Evolutionary conservation across 2,113 vertebrate species (phyloP).

Genomic region (Neoarius graeffei): DNA sequence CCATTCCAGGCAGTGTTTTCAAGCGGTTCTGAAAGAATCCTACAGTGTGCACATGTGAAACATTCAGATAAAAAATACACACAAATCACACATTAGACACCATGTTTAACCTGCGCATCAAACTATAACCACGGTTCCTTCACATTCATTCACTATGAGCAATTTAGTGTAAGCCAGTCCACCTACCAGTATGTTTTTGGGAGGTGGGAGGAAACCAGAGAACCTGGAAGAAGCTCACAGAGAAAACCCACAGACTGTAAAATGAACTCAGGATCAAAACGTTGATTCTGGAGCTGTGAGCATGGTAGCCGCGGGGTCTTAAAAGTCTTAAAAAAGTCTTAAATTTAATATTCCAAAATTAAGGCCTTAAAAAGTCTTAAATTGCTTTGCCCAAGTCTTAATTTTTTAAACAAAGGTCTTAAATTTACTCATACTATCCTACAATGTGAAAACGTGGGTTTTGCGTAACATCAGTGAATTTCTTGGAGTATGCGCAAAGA

Average conservation of each 20-base stretch:
- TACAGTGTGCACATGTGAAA: not conserved
- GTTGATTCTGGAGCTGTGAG: not conserved
- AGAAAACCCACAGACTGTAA: not conserved
- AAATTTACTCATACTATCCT: too few species aligned
- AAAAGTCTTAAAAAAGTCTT: too few species aligned
- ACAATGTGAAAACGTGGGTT: too few species aligned
- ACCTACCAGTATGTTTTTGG: not conserved
- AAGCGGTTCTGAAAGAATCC: not conserved
- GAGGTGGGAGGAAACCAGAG: not conserved
- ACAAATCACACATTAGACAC: not conserved
- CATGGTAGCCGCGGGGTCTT: too few species aligned
- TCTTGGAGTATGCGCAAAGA: too few species aligned
- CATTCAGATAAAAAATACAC: not conserved
- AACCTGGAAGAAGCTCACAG: not conserved
- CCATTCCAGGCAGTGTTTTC: slow-evolving; percentile 31
- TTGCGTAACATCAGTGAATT: too few species aligned
- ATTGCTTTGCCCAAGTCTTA: too few species aligned
- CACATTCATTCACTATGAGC: not conserved
- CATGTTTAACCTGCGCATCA: not conserved
- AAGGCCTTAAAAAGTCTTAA: too few species aligned
- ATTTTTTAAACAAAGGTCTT: too few species aligned
- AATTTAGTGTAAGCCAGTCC: not conserved
- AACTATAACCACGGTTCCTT: not conserved
- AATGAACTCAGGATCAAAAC: not conserved
- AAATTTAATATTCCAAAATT: too few species aligned